Percentiles rank a stretch among this genome's conserved stretches.
Evolutionary conservation across 2,888 invertebrate species (phyloP).

Genomic region (Brachynemurus nebulosus): DNA sequence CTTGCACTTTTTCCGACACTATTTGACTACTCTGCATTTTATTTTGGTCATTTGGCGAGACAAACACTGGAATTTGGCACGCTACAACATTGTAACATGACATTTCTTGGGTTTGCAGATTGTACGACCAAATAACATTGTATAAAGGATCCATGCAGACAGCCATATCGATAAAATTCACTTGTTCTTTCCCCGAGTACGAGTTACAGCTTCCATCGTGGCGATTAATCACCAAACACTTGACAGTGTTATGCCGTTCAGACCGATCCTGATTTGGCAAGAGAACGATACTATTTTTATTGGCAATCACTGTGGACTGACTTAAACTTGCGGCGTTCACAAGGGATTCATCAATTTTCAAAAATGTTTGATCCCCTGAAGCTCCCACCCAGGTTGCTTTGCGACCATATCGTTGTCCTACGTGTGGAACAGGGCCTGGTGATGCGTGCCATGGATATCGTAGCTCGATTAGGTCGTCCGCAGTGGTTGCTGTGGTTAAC

Average conservation of each 20-base stretch:
- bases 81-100: conserved; percentile 74
- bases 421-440: conserved; percentile 61
- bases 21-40: conserved; percentile 6
- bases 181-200: conserved; percentile 70
- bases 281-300: conserved; percentile 64
- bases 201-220: conserved; percentile 77
- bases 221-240: conserved; percentile 80
- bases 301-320: conserved; percentile 79
- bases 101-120: conserved; percentile 49
- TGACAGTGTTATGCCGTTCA: conserved; percentile 58
- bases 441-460: conserved; percentile 52
- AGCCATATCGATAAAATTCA: conserved; percentile 65
- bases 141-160: conserved; percentile 83
- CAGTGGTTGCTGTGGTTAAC: conserved; percentile 1
- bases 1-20: conserved; percentile 5
- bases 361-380: conserved; percentile 90
- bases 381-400: conserved; percentile 89
- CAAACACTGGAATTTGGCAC: conserved; percentile 43
- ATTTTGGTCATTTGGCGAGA: conserved; percentile 2
- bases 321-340: conserved; percentile 81
- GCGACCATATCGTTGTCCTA: conserved; percentile 75
- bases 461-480: conserved; percentile 20
- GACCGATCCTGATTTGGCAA: conserved; percentile 70
- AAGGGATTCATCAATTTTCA: conserved; percentile 83
- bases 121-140: conserved; percentile 87